Evolutionary conservation across 2,797 vertebrate species (phyloP).

Genomic region (Podarcis siculus): DNA sequence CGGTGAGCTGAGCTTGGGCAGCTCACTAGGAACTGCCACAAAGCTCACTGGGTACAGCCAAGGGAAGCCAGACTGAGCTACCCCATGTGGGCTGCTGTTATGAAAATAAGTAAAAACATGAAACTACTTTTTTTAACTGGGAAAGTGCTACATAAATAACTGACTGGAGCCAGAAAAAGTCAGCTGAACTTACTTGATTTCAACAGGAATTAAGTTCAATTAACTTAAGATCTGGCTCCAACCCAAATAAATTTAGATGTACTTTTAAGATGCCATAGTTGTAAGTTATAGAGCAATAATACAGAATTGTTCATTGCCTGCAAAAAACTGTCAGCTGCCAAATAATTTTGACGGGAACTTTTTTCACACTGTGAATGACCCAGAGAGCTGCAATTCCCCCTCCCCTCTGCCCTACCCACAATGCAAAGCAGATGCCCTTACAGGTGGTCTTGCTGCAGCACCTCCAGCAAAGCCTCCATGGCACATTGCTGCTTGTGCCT

Average conservation of each 20-base stretch:
- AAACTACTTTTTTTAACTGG: not conserved
- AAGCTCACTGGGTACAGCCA: not conserved
- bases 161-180: not conserved
- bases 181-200: no score
- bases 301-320: no score
- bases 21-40: not conserved
- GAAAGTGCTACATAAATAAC: not conserved
- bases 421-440: slow-evolving; percentile 66
- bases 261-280: not conserved
- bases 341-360: not conserved
- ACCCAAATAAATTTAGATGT: not conserved
- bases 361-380: not conserved
- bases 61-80: not conserved
- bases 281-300: not conserved
- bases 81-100: not conserved
- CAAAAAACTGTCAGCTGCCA: not conserved
- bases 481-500: slow-evolving; percentile 80
- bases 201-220: no score
- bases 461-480: slow-evolving; percentile 76
- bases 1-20: not conserved
- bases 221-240: not conserved
- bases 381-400: not conserved
- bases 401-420: not conserved
- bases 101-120: not conserved
- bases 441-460: slow-evolving; percentile 79